Conservation (phyloP, 30 jellyfish, hydroid and myxozoan species). For the Cassiopea andromeda region DNA sequence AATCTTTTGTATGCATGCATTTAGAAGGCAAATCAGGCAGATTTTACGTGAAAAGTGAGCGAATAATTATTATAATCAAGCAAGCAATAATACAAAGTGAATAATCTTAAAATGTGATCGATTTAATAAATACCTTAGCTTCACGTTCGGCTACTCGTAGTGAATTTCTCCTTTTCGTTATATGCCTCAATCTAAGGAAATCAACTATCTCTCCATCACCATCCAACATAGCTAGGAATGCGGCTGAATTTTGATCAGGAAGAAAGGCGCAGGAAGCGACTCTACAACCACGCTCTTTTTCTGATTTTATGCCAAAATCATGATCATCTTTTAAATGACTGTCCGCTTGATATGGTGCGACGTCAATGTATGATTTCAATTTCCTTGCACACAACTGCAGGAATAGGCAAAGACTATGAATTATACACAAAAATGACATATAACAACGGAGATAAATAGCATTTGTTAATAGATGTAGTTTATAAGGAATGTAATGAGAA, state of each 20-base stretch:
- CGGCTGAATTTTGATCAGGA: conserved; percentile 84
- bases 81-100: not conserved
- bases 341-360: conserved; percentile 95
- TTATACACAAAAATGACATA: not conserved
- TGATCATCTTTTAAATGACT: conserved; percentile 65
- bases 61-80: not conserved
- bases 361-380: conserved; percentile 72
- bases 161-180: conserved; percentile 69
- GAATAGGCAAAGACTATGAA: too few species aligned
- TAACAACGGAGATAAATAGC: not conserved
- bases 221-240: conserved; percentile 87
- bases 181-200: conserved; percentile 79
- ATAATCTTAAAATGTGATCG: not conserved
- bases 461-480: too few species aligned
- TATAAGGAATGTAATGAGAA: too few species aligned
- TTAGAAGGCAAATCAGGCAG: too few species aligned
- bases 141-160: conserved; percentile 68
- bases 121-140: conserved; percentile 60
- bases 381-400: conserved; percentile 69
- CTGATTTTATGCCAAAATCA: conserved; percentile 69
- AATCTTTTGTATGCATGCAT: too few species aligned
- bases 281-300: conserved; percentile 81
- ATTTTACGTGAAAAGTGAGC: too few species aligned
- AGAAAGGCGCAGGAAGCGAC: conserved; percentile 86
- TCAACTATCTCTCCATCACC: conserved; percentile 96